These are phyloP conservation scores for Drosophila ambigua DNA, from an alignment of 1,140 invertebrate genomes.

Conservation along the genomic window DNA sequence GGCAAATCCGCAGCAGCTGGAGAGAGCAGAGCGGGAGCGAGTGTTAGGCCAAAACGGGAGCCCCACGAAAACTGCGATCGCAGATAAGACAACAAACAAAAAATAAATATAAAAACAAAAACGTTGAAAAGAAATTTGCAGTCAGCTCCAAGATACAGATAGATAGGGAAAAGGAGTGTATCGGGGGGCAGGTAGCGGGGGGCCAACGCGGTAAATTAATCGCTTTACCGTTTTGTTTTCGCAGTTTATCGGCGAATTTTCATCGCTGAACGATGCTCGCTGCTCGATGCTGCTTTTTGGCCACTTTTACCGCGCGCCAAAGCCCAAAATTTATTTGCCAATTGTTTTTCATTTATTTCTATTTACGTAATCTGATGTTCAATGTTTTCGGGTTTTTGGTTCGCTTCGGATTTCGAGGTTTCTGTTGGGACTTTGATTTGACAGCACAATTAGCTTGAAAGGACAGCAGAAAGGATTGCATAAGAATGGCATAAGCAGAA, in stretches of 20 bases:
- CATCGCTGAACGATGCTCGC: conserved; percentile 32
- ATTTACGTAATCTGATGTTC: conserved; percentile 40
- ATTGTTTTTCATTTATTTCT: conserved; percentile 32
- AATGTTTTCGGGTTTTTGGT: conserved; percentile 14
- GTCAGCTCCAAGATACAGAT: conserved; percentile 1
- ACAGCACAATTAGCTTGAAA: conserved; percentile 60
- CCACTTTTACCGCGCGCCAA: conserved; percentile 33
- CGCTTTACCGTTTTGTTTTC: conserved; percentile 36
- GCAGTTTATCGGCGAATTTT: conserved; percentile 58
- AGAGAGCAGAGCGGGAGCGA: conserved; percentile 21
- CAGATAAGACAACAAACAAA: conserved; percentile 49
- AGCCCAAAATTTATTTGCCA: conserved; percentile 43
- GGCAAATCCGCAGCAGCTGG: conserved; percentile 29
- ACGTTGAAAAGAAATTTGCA: conserved; percentile 43
- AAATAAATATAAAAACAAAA: not conserved
- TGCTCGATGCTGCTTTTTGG: conserved; percentile 1
- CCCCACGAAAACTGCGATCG: conserved; percentile 37
- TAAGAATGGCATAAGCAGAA: not conserved
- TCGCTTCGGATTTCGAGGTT: conserved; percentile 10
- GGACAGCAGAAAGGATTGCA: conserved; percentile 45
- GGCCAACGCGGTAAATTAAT: conserved; percentile 24
- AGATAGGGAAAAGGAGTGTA: not conserved
- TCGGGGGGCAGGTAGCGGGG: too few relatives aligned
- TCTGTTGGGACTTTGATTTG: conserved; percentile 38
- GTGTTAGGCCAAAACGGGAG: conserved; percentile 25